Percentiles rank a stretch among this genome's conserved stretches.
phyloP scores from a whole-genome alignment of 2,888 invertebrate genomes.

The Formica aserva region DNA sequence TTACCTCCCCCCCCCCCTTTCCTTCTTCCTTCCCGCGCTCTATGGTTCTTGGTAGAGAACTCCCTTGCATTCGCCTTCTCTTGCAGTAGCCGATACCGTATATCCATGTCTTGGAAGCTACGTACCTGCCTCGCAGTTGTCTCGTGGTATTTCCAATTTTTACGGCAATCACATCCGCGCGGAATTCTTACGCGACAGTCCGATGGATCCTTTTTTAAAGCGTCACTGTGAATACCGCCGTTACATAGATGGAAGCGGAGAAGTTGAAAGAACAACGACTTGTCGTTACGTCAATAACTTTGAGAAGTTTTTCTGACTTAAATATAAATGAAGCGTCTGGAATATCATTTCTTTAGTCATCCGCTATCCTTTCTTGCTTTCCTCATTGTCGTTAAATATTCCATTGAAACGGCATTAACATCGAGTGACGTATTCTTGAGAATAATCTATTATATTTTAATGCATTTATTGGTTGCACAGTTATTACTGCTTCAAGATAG shows the following conservation, averaged over 20 bases:
- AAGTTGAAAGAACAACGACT: neutral
- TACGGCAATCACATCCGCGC: conserved; percentile 53
- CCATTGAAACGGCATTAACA: conserved; percentile 9
- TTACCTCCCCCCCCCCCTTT: conserved; percentile 36
- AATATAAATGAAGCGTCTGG: neutral
- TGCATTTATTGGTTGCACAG: conserved; percentile 14
- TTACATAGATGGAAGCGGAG: neutral
- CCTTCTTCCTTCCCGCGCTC: conserved; percentile 44
- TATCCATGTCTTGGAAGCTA: conserved; percentile 63
- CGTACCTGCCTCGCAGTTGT: conserved; percentile 60
- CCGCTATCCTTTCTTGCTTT: neutral
- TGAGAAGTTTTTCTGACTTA: neutral
- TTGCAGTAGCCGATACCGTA: conserved; percentile 74
- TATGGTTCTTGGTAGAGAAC: conserved; percentile 53
- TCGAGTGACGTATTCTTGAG: neutral
- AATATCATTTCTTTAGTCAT: conserved; percentile 28
- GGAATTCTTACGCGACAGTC: conserved; percentile 41
- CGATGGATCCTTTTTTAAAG: neutral
- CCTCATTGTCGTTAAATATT: conserved; percentile 11
- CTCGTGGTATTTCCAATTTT: conserved; percentile 70
- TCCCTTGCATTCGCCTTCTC: conserved; percentile 61
- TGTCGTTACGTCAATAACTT: neutral
- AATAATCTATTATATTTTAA: conserved; percentile 12
- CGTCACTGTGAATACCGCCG: neutral
- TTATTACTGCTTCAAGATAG: conserved; percentile 30